Base-by-base conservation (phyloP, 2,888 invertebrate genomes). In the Agonopterix alstromeriana region DNA sequence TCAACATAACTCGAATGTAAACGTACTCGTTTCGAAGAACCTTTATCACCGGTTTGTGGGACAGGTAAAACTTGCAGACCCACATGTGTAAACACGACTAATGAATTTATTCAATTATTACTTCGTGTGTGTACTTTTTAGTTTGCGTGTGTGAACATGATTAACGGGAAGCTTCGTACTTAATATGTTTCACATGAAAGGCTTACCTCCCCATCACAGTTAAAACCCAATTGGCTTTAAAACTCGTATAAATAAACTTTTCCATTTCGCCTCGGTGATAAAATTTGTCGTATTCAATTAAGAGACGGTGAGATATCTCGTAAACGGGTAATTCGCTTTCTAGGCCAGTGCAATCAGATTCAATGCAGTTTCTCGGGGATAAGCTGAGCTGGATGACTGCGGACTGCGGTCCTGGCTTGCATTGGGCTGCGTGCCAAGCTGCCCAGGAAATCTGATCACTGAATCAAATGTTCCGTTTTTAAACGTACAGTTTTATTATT, bases 351-450 rank as follows among this genome's bases (percentile, higher is more conserved):
- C 70, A 70, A 65, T 67, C 56, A 58, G 63, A 71, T 67, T 57
- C 52, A 58, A 63, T 65, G 61, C 63, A 60, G 59, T 58, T 63
- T 53, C 57, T 62, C 52, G 42, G 55, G 54, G 65, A 71, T 75
- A 70, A 66, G 67, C 53, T 52, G 53, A 59, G 54, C 62, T 51
- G 58, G 62, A 65, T 69, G 67, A 60, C 64, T 67, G 65, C 64
- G 60, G 60, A 63, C 57, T 65, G 64, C 47, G 63, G 43, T 65
- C 55, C 62, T 55, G 56, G 53, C 56, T 63, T 64, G 61, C 59
- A 65, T 57, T 73, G 71, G 76, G 76, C 70, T 53, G 45, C n/a
- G 53, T 62, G 78, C 77, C 77, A 82, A 80, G 58, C 55, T 58
- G 48, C 53, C 63, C 65, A 64, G 56, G 51, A 60, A 70, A 67